Evolutionary conservation across 2,888 invertebrate species (phyloP).

Genomic region (Troides helena): DNA sequence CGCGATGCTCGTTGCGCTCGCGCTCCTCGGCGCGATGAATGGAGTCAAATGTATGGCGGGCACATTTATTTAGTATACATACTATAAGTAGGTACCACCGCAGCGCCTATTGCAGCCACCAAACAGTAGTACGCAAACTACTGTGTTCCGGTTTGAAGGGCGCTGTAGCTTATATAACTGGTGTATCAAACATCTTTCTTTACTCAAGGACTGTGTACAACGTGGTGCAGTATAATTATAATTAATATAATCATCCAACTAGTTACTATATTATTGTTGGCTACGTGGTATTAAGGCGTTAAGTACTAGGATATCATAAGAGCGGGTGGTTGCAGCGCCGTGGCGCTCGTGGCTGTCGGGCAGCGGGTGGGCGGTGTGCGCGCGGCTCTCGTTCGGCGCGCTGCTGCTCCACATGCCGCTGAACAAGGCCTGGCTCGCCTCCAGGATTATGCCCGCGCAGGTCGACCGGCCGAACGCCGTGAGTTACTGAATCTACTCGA

Average conservation of each 20-base stretch:
- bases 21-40: constrained; percentile 63
- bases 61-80: no score
- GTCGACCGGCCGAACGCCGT: constrained; percentile 56
- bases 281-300: no score
- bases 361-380: constrained; percentile 57
- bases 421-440: constrained; percentile 64
- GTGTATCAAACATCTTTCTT: no score
- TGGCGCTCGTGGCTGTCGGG: constrained; percentile 52
- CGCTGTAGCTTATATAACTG: no score
- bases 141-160: no score
- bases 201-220: no score
- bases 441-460: constrained; percentile 49
- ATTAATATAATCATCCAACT: no score
- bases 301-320: constrained; percentile 3
- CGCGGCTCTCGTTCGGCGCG: constrained; percentile 71
- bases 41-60: constrained; percentile 54
- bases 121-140: no score
- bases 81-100: no score
- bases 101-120: no score
- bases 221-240: no score
- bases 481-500: constrained; percentile 22
- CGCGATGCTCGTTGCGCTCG: constrained; percentile 52
- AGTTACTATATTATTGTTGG: no score
- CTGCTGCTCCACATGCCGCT: constrained; percentile 70
- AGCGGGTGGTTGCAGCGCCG: constrained; percentile 45